phyloP scores from a whole-genome alignment of 2,888 invertebrate species.

The Latrodectus hesperus region DNA sequence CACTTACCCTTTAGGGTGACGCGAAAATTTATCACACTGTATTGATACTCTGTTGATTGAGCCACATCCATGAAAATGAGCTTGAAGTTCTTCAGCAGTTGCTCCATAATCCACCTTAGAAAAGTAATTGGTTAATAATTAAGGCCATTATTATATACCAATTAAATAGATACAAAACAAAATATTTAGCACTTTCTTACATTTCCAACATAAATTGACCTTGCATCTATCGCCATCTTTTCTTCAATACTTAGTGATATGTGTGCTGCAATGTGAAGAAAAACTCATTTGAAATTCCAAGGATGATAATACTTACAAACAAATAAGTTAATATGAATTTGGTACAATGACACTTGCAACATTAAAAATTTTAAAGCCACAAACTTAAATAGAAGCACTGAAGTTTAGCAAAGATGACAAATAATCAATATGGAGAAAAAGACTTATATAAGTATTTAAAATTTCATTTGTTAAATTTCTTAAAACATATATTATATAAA shows the following conservation, averaged over 20 bases:
- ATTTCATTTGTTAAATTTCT: too few species aligned
- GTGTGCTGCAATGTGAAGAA: slow-evolving; percentile 65
- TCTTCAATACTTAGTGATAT: slow-evolving; percentile 89
- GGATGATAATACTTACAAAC: not conserved
- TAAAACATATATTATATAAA: too few species aligned
- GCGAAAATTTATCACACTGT: slow-evolving; percentile 98
- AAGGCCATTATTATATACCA: not conserved
- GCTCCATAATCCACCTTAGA: slow-evolving; percentile 88
- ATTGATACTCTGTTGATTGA: slow-evolving; percentile 99
- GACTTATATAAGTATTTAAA: not conserved
- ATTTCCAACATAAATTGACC: slow-evolving; percentile 79
- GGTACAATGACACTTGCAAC: not conserved
- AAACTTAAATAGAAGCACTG: not conserved
- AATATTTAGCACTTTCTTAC: slow-evolving; percentile 76
- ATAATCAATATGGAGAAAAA: not conserved
- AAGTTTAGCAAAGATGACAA: not conserved
- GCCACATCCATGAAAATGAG: slow-evolving; percentile 99
- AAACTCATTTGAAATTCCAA: not conserved
- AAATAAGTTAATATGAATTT: not conserved
- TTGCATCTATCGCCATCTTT: slow-evolving; percentile 96
- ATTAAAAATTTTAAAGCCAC: not conserved
- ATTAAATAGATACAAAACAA: not conserved
- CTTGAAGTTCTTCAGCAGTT: slow-evolving; percentile 97
- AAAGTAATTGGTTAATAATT: not conserved
- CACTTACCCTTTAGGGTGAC: slow-evolving; percentile 93